Evolutionary conservation across 2,888 invertebrate genomes (phyloP).

Genomic region (Patella pellucida): DNA sequence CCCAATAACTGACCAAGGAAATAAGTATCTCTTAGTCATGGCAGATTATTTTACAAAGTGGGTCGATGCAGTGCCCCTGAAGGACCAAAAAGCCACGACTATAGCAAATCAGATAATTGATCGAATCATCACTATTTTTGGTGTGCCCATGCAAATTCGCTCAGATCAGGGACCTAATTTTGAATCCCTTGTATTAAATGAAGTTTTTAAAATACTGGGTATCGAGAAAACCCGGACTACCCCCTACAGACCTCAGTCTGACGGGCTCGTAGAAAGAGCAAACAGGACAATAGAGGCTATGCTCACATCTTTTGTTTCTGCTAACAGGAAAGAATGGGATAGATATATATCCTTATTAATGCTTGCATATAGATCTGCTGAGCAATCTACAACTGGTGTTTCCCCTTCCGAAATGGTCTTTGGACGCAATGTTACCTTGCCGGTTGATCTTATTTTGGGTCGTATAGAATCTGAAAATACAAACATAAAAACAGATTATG

Average conservation of each 20-base stretch:
- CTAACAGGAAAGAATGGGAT: not conserved
- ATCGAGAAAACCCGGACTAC: not conserved
- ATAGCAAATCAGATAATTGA: constrained; percentile 1
- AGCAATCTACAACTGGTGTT: not conserved
- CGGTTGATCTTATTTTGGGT: not conserved
- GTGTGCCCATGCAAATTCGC: not conserved
- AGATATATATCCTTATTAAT: not conserved
- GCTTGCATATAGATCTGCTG: not conserved
- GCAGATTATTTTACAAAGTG: constrained; percentile 7
- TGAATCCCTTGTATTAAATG: not conserved
- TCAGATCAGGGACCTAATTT: constrained; percentile 8
- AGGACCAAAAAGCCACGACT: not conserved
- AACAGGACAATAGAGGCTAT: not conserved
- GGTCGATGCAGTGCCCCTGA: constrained; percentile 14
- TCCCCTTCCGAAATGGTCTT: not conserved
- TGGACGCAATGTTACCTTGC: not conserved
- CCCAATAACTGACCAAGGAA: not conserved
- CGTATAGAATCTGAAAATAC: too few relatives aligned
- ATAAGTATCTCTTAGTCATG: constrained; percentile 3
- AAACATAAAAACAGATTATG: too few relatives aligned
- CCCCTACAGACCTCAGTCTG: not conserved
- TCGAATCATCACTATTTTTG: not conserved
- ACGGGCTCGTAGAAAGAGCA: not conserved
- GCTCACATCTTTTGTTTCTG: not conserved
- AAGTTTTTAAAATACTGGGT: not conserved